Evolutionary conservation across 30 jellyfish, hydroid and myxozoan species (phyloP), one percentile per base, ranked within the genome.

Genomic region (Aurelia sp.): DNA sequence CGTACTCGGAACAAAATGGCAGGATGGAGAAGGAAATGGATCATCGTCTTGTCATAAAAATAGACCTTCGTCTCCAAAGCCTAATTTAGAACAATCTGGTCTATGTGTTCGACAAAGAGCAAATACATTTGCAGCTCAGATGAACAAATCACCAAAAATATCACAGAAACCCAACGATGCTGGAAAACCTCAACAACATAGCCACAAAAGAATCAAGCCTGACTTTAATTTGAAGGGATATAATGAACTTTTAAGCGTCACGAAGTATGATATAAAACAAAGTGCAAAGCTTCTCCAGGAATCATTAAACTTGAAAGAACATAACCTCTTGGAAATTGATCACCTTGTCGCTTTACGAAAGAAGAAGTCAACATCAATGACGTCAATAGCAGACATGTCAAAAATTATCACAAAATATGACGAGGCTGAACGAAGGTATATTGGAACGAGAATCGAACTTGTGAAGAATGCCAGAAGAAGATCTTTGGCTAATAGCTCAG

Each of bases 321-420:
- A 18, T 59, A 59, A 59, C 13, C 10, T 18, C 24, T 18, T 59
- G 16, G 69, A 59, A 59, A 44, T 44, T 5, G 55, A 44, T 44
- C 55, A 44, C 15, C 55, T 44, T 44, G 55, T 9, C 0, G 55
- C 55, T 44, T 8, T 44, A 44, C 55, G 16, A 9, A 59, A 59
- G 33, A 21, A 59, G 33, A 59, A 21, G 33, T 1, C 69, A 59
- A 0, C 13, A 59, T n/a, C 72, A 8, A 13, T 20, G 11, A 79
- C 89, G 9, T 69, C 89, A n/a, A 79, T 79, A 15, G 89, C 89
- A 27, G 89, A 79, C 48, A 79, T 44, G 80, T 79, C 89, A 11
- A 79, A 79, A 44, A 63, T 79, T 8, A 79, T 79, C 13, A 79
- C 80, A 66, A 79, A 79, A 30, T 79, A 79, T 21, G 89, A 79